Conservation (phyloP, 2,113 vertebrate species). For the Acanthisitta chloris region DNA sequence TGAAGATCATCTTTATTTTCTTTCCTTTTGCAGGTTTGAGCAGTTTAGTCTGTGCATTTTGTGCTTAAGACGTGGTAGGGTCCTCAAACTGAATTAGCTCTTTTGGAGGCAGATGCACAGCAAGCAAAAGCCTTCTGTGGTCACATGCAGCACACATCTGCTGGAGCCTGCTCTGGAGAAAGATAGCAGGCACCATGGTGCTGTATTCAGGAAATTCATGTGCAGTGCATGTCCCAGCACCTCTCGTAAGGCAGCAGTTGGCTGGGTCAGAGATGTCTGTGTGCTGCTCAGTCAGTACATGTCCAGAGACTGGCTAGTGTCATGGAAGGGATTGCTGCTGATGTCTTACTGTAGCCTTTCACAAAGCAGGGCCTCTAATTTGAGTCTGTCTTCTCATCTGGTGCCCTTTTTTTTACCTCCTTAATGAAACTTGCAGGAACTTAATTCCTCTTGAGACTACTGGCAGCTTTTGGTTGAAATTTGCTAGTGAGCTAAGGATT, state of each 20-base stretch:
- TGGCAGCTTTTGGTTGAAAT: background rate
- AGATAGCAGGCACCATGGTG: background rate
- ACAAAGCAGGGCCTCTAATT: background rate
- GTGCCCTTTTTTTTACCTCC: background rate
- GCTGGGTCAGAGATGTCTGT: background rate
- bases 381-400: background rate
- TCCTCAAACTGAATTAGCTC: background rate
- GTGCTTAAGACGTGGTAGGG: background rate
- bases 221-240: background rate
- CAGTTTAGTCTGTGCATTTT: accelerated
- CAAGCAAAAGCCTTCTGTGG: background rate
- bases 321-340: background rate
- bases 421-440: background rate
- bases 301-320: background rate
- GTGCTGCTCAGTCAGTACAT: background rate
- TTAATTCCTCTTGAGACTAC: background rate
- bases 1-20: background rate
- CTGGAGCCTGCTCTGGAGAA: background rate
- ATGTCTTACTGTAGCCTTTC: background rate
- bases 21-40: background rate
- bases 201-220: background rate
- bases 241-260: background rate
- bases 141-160: background rate
- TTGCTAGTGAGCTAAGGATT: background rate
- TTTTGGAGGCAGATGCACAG: background rate